These are phyloP conservation scores for Apocheima hispidaria DNA, from an alignment of 2,888 invertebrate species.

Conservation along the genomic window DNA sequence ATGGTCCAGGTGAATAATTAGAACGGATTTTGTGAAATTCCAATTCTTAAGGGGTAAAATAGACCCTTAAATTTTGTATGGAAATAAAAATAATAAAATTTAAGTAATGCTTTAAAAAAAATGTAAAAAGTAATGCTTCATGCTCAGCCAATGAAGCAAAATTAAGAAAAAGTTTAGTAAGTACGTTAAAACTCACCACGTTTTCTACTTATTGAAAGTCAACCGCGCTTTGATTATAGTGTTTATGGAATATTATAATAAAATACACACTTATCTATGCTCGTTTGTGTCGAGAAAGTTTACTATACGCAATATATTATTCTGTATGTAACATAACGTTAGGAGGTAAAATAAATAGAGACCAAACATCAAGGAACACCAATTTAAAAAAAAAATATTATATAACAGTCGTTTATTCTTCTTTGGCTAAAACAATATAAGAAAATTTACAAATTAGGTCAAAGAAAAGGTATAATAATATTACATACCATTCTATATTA, in stretches of 20 bases:
- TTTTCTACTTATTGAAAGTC: slow-evolving; percentile 50
- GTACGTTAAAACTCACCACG: neutral
- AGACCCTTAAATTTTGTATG: no score
- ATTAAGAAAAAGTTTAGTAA: neutral
- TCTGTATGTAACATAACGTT: neutral
- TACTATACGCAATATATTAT: neutral
- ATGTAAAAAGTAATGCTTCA: no score
- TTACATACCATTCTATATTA: neutral
- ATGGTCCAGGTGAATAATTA: no score
- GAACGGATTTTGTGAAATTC: no score
- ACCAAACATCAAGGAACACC: no score
- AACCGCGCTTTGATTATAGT: slow-evolving; percentile 42
- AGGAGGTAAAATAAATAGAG: no score
- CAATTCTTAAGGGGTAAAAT: no score
- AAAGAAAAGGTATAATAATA: neutral
- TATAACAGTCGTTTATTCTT: slow-evolving; percentile 35
- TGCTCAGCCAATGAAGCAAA: neutral
- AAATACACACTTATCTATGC: slow-evolving; percentile 10
- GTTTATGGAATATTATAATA: slow-evolving; percentile 3
- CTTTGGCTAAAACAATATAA: slow-evolving; percentile 38
- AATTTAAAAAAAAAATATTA: neutral
- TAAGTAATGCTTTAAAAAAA: no score
- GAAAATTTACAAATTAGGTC: slow-evolving; percentile 1
- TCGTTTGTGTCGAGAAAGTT: slow-evolving; percentile 17
- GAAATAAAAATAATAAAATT: no score